Evolutionary conservation across 2,888 invertebrate genomes (phyloP).

Genomic region (Lycia hirtaria): DNA sequence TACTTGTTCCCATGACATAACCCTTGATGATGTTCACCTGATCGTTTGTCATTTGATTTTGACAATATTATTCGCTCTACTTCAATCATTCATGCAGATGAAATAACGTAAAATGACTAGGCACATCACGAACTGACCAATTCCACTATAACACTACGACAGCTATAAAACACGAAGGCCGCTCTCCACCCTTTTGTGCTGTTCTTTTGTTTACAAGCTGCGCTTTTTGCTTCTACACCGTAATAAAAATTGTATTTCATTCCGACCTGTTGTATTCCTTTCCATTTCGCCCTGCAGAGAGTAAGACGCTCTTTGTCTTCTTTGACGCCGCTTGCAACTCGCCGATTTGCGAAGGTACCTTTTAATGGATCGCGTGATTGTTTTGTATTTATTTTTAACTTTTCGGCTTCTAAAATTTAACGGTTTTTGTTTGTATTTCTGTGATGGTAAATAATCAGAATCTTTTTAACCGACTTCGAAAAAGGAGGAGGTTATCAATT

Average conservation of each 20-base stretch:
- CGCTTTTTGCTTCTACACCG: constrained; percentile 27
- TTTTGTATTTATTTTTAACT: neutral
- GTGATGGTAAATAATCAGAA: no score
- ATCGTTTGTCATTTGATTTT: no score
- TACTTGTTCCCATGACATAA: no score
- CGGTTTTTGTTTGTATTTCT: neutral
- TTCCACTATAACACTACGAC: neutral
- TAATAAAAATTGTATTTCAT: constrained; percentile 13
- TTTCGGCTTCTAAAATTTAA: no score
- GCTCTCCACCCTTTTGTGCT: constrained; percentile 40
- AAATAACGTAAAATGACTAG: neutral
- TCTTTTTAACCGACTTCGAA: no score
- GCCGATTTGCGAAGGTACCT: constrained; percentile 1
- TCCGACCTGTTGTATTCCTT: constrained; percentile 1
- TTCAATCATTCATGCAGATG: no score
- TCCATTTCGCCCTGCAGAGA: neutral
- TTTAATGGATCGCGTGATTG: neutral
- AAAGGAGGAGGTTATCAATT: no score
- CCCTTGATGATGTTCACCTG: no score
- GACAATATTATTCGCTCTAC: no score
- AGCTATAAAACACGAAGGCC: constrained; percentile 45
- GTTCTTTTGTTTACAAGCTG: constrained; percentile 44
- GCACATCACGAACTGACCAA: neutral
- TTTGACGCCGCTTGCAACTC: constrained; percentile 4
- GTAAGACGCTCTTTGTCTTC: constrained; percentile 4